Base-by-base conservation (phyloP, 1,140 invertebrate species). In the Bombus polaris region DNA sequence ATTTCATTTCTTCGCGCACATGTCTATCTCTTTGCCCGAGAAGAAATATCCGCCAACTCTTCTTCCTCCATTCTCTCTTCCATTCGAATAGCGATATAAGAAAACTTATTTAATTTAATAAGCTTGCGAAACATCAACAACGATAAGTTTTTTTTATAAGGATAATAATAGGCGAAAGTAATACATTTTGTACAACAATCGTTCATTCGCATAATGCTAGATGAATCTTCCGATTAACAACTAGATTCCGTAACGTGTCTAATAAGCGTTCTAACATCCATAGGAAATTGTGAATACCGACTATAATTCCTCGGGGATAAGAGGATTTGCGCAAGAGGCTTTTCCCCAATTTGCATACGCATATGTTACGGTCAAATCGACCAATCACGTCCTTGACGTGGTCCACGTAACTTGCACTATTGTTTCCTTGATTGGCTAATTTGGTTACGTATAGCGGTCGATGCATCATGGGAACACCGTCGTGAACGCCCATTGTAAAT, bases 131-230 rank as follows among this genome's bases (percentile, higher is more conserved):
- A 47, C 44, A 47, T 1, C 15, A 0, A 22, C 47, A 18, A 53
- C 18, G 18, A 53, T 6, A 1, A 18, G 32, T 32, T 5, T 6
- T 22, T 6, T 53, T 1, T 53, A 22, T 6, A 53, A 53, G 6
- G 47, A 18, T 6, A 22, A 18, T 6, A 22, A 15, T 12, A 5
- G 32, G 53, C 12, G 3, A 9, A 39, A 6, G 1, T 42, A 22
- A 32, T n/a, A 37, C 18, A 25, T 42, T 15, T 37, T 5, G 12
- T 25, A 97, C 91, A 98, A 35, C 1, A 9, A 39, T 35, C 12
- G 9, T 32, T 42, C 12, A 1, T 25, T 18, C 18, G 18, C 22
- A 4, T n/a, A 25, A n/a, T 18, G 4, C 42, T 18, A 37, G 3
- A 22, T 35, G 65, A 70, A 53, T 53, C 28, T 70, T 37, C 35